A percentile compares a stretch with the other conserved stretches of the same genome.
Conservation (phyloP, 2,888 invertebrate genomes). For the Lampropteryx suffumata region DNA sequence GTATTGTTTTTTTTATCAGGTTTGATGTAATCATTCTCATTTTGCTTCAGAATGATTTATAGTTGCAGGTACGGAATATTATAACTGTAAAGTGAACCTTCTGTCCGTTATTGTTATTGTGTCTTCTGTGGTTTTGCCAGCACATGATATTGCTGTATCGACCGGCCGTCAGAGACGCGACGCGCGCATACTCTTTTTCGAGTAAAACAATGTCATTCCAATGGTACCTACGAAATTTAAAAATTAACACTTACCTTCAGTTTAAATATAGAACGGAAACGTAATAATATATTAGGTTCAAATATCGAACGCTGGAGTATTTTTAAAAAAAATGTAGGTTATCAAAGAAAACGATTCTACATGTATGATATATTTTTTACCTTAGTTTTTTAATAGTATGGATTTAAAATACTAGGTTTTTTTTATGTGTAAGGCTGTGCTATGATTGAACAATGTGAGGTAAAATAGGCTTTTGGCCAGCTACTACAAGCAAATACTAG, state of each 20-base stretch:
- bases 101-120: background rate
- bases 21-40: no score
- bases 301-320: background rate
- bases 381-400: background rate
- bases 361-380: background rate
- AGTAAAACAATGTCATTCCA: slow-evolving; percentile 44
- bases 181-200: slow-evolving; percentile 72
- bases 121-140: slow-evolving; percentile 33
- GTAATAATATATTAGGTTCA: background rate
- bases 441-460: background rate
- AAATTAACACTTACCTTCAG: slow-evolving; percentile 15
- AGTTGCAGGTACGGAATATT: background rate
- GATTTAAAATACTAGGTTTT: background rate
- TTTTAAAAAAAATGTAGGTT: background rate
- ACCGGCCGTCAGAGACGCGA: slow-evolving; percentile 71
- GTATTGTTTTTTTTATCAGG: no score
- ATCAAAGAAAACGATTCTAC: no score
- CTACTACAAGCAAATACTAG: slow-evolving; percentile 50
- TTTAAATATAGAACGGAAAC: background rate
- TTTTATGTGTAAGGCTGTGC: background rate
- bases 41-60: background rate
- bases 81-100: slow-evolving; percentile 3
- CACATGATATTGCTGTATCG: slow-evolving; percentile 75
- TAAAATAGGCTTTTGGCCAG: slow-evolving; percentile 48
- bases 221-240: slow-evolving; percentile 23